Conservation (phyloP, 2,797 vertebrate genomes). For the Pangasius djambal region DNA sequence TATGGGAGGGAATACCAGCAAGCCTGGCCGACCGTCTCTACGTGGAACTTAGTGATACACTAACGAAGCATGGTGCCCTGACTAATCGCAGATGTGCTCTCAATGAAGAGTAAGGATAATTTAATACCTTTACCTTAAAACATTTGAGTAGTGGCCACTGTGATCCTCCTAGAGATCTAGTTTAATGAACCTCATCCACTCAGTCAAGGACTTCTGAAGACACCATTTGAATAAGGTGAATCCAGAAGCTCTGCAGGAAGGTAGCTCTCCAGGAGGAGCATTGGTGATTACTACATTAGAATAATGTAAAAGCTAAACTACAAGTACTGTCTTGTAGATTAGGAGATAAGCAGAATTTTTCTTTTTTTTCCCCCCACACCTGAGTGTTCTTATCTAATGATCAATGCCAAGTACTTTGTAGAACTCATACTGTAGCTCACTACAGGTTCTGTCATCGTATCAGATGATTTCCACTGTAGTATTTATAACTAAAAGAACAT, state of each 20-base stretch:
- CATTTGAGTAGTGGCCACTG: not conserved
- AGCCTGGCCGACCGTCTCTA: slow-evolving; percentile 88
- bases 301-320: not conserved
- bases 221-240: not conserved
- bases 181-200: not conserved
- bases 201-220: not conserved
- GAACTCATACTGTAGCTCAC: not conserved
- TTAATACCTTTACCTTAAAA: slow-evolving; percentile 9
- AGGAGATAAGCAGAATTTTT: not conserved
- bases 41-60: slow-evolving; percentile 84
- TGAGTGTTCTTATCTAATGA: not conserved
- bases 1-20: slow-evolving; percentile 92
- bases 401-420: not conserved
- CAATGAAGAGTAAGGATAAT: slow-evolving; percentile 92
- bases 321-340: not conserved
- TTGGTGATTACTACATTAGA: not conserved
- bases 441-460: not conserved
- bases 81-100: slow-evolving; percentile 93
- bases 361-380: not conserved
- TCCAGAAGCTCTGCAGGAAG: not conserved
- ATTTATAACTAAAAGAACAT: not conserved
- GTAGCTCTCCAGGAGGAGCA: not conserved
- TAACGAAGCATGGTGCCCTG: slow-evolving; percentile 86
- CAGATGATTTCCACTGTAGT: not conserved
- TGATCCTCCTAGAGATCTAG: not conserved